These are phyloP conservation scores for Pollenia angustigena DNA, from an alignment of 2,888 invertebrate species.

Conservation along the genomic window DNA sequence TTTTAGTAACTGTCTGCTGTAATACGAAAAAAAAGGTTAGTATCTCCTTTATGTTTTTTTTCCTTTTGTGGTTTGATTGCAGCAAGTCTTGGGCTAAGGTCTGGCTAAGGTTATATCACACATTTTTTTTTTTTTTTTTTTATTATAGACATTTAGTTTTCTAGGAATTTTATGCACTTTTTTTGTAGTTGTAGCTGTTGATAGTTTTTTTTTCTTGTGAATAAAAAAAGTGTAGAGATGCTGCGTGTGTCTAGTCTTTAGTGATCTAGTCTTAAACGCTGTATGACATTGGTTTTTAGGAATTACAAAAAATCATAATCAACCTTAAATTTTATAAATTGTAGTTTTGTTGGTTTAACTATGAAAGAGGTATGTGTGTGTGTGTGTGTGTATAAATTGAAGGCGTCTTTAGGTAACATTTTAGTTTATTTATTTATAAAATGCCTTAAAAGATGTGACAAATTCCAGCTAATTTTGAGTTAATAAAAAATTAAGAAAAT, in stretches of 20 bases:
- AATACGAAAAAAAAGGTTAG: constrained; percentile 66
- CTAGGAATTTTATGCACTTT: constrained; percentile 83
- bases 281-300: constrained; percentile 62
- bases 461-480: constrained; percentile 67
- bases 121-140: constrained; percentile 54
- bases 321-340: constrained; percentile 21
- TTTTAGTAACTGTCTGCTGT: constrained; percentile 57
- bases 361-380: neutral
- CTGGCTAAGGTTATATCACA: constrained; percentile 49
- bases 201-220: constrained; percentile 39
- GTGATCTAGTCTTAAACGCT: constrained; percentile 50
- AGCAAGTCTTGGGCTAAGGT: constrained; percentile 52
- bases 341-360: neutral
- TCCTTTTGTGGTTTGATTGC: constrained; percentile 49
- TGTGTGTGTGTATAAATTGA: constrained; percentile 13
- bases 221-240: constrained; percentile 44
- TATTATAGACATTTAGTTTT: constrained; percentile 77
- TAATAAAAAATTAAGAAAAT: constrained; percentile 47
- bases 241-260: constrained; percentile 65
- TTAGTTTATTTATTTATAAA: constrained; percentile 53
- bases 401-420: constrained; percentile 66
- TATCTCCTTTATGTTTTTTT: constrained; percentile 56
- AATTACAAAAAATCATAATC: constrained; percentile 45
- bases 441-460: constrained; percentile 62
- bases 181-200: constrained; percentile 50